A percentile compares a stretch with the other conserved stretches of the same genome.
Conservation (phyloP, 2,888 invertebrate genomes). For the Pheosia tremula region DNA sequence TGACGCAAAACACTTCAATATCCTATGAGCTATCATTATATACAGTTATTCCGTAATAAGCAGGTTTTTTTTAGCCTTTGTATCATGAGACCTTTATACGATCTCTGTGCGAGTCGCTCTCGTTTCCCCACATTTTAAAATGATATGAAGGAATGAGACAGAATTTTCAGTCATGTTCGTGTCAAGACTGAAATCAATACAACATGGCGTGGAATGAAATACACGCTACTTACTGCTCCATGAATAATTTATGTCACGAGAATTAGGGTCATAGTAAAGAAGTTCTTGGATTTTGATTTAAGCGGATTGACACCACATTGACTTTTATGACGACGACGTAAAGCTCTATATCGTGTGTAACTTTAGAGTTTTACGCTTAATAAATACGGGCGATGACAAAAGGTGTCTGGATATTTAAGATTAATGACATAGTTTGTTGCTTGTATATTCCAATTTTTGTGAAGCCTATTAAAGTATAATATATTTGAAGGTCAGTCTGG, state of each 20-base stretch:
- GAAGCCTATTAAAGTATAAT: background rate
- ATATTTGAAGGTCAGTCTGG: background rate
- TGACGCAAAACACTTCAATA: slow-evolving; percentile 21
- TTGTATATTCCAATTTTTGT: background rate
- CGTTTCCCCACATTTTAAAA: slow-evolving; percentile 1
- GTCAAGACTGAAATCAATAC: slow-evolving; percentile 36
- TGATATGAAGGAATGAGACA: slow-evolving; percentile 23
- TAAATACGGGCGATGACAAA: slow-evolving; percentile 2
- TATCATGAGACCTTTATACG: slow-evolving; percentile 16
- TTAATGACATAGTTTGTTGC: slow-evolving; percentile 1
- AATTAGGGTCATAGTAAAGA: slow-evolving; percentile 30
- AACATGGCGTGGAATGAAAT: slow-evolving; percentile 28
- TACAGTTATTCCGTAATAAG: slow-evolving; percentile 22
- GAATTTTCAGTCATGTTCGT: slow-evolving; percentile 13
- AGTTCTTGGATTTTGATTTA: slow-evolving; percentile 38
- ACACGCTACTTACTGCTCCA: slow-evolving; percentile 30
- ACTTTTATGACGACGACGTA: slow-evolving; percentile 5
- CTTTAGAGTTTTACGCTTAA: background rate
- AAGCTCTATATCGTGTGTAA: background rate
- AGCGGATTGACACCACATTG: slow-evolving; percentile 13
- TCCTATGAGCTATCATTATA: slow-evolving; percentile 27
- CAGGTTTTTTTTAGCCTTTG: slow-evolving; percentile 21
- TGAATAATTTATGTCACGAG: slow-evolving; percentile 40
- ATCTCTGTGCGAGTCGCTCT: background rate
- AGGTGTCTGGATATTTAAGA: background rate